Evolutionary conservation across 2,888 invertebrate genomes (phyloP), one percentile per base, ranked within the genome.

Genomic region (Rhogogaster chlorosoma): DNA sequence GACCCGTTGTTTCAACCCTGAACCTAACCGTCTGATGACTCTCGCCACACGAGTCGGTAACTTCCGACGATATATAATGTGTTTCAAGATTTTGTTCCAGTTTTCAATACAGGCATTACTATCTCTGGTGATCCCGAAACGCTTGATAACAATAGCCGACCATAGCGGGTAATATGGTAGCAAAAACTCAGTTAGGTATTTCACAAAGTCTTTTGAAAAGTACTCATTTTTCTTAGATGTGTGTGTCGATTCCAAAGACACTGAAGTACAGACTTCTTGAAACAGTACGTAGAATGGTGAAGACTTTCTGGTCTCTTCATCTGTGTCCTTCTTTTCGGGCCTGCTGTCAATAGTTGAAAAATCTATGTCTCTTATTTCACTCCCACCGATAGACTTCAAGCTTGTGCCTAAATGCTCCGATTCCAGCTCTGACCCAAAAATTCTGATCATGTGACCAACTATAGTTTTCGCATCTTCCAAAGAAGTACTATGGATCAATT

Each of bases 21-120:
- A 12, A 12, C 36, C 86, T 29, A 87, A 32, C 42, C 32, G 67
- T n/a, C 49, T 73, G 6, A 87, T 61, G 18, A 87, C 83, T 7
- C 86, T 57, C 7, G 75, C 61, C 29, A 36, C n/a, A 70, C 70
- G 80, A 64, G 84, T 75, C 53, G 84, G 80, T 42, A 85, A 53
- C 26, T 85, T 64, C 9, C 49, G 53, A 12, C 84, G 45, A 10
- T 77, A 86, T 26, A 84, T 75, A 22, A 12, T 49, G 18, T 84
- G 36, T 53, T 86, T 87, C 0, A 87, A n/a, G 6, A 82, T 83
- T 70, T 87, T 86, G 42, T 84, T 80, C 84, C 85, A 86, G 15
- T 86, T 86, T 84, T 87, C 87, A 2, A 84, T 84, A 2, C 71
- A 36, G 0, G 87, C 87, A 73, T 86, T 87, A 4, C 84, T 84